Conservation (phyloP, 1,140 invertebrate species). For the Odontomachus brunneus region DNA sequence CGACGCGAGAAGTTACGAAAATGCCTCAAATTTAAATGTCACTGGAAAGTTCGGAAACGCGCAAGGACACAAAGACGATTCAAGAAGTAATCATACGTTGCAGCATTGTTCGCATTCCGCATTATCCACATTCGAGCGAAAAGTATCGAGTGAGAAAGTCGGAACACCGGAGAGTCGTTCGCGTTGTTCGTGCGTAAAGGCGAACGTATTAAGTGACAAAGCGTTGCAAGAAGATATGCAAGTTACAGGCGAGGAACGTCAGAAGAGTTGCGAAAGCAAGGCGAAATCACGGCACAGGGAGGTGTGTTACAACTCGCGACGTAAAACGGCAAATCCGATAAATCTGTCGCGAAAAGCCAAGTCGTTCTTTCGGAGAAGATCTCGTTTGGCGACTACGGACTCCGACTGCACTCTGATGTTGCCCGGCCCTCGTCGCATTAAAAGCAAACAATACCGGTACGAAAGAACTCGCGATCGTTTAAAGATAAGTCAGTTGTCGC, state of each 20-base stretch:
- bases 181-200: too few species aligned
- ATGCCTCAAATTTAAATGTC: neutral
- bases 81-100: too few species aligned
- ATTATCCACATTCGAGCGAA: neutral
- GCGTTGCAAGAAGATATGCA: neutral
- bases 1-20: neutral
- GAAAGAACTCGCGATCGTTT: neutral
- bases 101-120: neutral
- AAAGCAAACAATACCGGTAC: conserved; percentile 43
- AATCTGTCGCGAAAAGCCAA: conserved; percentile 63
- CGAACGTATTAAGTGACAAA: neutral
- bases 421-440: conserved; percentile 54
- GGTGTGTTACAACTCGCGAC: conserved; percentile 26
- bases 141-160: neutral
- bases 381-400: conserved; percentile 58
- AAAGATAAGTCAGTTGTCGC: neutral
- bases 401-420: conserved; percentile 65
- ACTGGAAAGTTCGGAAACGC: neutral
- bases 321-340: conserved; percentile 7
- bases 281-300: too few species aligned
- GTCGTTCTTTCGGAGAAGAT: conserved; percentile 69
- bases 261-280: neutral
- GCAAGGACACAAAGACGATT: neutral
- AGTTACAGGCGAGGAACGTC: neutral
- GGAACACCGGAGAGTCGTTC: too few species aligned